Evolutionary conservation across 2,888 invertebrate species (phyloP).

Genomic region (Microdon myrmicae): DNA sequence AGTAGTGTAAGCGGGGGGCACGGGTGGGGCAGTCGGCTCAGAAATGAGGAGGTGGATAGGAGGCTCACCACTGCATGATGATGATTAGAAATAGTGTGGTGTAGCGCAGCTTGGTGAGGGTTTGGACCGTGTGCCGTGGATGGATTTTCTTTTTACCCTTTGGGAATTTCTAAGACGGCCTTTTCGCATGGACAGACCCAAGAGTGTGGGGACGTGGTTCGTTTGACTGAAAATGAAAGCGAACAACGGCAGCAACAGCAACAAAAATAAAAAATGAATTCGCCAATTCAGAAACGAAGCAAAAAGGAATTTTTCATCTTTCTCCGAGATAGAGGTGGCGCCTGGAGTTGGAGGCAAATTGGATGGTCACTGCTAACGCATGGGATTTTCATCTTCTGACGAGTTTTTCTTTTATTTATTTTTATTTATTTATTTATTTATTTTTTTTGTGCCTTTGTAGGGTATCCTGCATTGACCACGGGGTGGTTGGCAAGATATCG

Average conservation of each 20-base stretch:
- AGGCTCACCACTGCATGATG: slow-evolving; percentile 51
- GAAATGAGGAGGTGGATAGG: slow-evolving; percentile 45
- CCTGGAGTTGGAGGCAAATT: slow-evolving; percentile 1
- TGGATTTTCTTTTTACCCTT: slow-evolving; percentile 52
- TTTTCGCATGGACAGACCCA: slow-evolving; percentile 28
- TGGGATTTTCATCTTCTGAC: slow-evolving; percentile 40
- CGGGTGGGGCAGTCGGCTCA: too few relatives aligned
- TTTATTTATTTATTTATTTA: too few relatives aligned
- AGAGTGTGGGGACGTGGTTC: slow-evolving; percentile 36
- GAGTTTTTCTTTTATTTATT: too few relatives aligned
- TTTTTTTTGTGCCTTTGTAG: slow-evolving; percentile 22
- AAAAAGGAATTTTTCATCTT: slow-evolving; percentile 51
- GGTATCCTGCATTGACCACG: slow-evolving; percentile 20
- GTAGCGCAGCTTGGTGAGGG: slow-evolving; percentile 1
- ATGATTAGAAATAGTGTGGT: slow-evolving; percentile 41
- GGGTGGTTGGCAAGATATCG: slow-evolving; percentile 9
- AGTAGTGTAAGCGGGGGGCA: too few relatives aligned
- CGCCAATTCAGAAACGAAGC: slow-evolving; percentile 36
- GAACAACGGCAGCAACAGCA: slow-evolving; percentile 39
- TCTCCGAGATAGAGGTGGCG: slow-evolving; percentile 14
- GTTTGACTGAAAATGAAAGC: slow-evolving; percentile 49
- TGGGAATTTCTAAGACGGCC: slow-evolving; percentile 50
- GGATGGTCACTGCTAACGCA: slow-evolving; percentile 41
- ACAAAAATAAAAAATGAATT: slow-evolving; percentile 21
- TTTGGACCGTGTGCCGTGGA: slow-evolving; percentile 27